Evolutionary conservation across 1,140 invertebrate genomes (phyloP).

Genomic region (Ceratina japonica): DNA sequence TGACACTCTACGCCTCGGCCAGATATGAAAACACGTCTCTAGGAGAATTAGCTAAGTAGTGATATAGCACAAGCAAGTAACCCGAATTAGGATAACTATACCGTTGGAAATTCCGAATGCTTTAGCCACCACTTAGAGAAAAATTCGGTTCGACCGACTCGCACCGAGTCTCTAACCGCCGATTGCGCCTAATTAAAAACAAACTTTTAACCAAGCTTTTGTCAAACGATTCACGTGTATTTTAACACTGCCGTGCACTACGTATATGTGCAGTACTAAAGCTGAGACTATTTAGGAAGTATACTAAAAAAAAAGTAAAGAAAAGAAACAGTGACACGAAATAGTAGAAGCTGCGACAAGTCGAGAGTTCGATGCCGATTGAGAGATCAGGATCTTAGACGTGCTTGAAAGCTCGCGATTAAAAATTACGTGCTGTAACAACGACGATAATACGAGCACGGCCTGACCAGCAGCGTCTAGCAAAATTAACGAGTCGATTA

Average conservation of each 20-base stretch:
- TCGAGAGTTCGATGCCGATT: too few species aligned
- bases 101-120: conserved; percentile 77
- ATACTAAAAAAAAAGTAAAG: background rate
- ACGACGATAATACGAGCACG: conserved; percentile 11
- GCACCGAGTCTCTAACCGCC: conserved; percentile 9
- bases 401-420: conserved; percentile 3
- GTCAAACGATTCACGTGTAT: background rate
- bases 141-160: background rate
- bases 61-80: conserved; percentile 64
- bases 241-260: conserved; percentile 19
- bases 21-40: conserved; percentile 48
- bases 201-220: background rate
- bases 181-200: background rate
- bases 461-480: conserved; percentile 2
- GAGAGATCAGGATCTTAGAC: too few species aligned
- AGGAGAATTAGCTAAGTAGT: conserved; percentile 60
- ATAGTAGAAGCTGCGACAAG: background rate
- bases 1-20: conserved; percentile 45
- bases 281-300: background rate
- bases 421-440: background rate
- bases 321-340: background rate
- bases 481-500: conserved; percentile 1
- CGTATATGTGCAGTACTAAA: conserved; percentile 16
- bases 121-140: conserved; percentile 69
- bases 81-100: conserved; percentile 58